phyloP scores from a whole-genome alignment of 2,888 invertebrate species.

The Ischnus inquisitorius region DNA sequence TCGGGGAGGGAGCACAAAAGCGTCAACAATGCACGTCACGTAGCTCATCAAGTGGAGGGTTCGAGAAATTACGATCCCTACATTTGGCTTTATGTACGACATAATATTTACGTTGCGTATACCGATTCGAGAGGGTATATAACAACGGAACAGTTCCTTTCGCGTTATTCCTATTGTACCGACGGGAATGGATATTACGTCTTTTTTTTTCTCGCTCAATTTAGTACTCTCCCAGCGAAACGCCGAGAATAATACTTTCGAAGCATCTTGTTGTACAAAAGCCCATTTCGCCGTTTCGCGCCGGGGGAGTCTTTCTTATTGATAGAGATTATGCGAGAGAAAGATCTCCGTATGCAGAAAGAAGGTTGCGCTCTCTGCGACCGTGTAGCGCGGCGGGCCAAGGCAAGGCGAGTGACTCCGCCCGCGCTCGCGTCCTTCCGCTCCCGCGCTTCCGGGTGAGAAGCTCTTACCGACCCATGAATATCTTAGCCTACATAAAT shows the following conservation, averaged over 20 bases:
- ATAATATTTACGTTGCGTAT: slow-evolving; percentile 43
- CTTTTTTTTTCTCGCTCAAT: slow-evolving; percentile 21
- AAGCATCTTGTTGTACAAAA: slow-evolving; percentile 45
- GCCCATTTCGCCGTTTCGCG: slow-evolving; percentile 30
- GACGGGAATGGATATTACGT: neutral
- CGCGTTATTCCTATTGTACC: slow-evolving; percentile 8
- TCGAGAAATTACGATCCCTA: slow-evolving; percentile 40
- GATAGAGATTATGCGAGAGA: slow-evolving; percentile 48
- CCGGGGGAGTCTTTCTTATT: slow-evolving; percentile 35
- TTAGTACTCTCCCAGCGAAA: slow-evolving; percentile 24
- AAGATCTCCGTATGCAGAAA: slow-evolving; percentile 17
- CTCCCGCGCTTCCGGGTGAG: slow-evolving; percentile 64
- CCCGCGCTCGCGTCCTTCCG: slow-evolving; percentile 61
- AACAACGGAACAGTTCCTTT: neutral
- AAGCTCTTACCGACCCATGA: slow-evolving; percentile 72
- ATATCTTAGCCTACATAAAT: slow-evolving; percentile 73
- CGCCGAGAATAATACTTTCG: slow-evolving; percentile 16
- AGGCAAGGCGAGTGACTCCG: slow-evolving; percentile 13
- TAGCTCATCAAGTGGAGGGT: slow-evolving; percentile 50
- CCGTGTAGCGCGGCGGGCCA: neutral
- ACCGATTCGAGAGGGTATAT: slow-evolving; percentile 14
- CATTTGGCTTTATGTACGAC: slow-evolving; percentile 34
- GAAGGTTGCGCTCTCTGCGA: neutral
- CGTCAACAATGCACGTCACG: slow-evolving; percentile 54
- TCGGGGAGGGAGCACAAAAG: neutral